Conservation (phyloP, 2,888 invertebrate species). For the Xestia ashworthii region DNA sequence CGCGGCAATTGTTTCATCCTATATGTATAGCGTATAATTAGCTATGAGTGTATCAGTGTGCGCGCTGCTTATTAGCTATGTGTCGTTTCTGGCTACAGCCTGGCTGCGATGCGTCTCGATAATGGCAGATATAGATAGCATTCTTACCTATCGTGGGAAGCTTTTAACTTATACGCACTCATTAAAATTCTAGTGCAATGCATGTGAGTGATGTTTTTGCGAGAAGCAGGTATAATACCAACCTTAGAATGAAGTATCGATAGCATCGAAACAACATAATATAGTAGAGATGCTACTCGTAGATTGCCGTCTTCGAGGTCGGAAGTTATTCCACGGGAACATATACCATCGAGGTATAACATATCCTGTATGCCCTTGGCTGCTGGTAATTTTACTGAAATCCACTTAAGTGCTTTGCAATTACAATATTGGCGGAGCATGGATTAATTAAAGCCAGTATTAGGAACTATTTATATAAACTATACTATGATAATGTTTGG, state of each 20-base stretch:
- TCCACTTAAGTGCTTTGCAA: neutral
- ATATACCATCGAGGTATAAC: neutral
- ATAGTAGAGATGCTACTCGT: neutral
- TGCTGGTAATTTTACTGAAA: neutral
- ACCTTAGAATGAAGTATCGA: slow-evolving; percentile 1
- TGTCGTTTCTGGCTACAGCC: neutral
- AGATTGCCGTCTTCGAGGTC: neutral
- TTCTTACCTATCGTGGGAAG: slow-evolving; percentile 56
- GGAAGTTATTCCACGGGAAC: neutral
- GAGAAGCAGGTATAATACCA: neutral
- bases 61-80: neutral
- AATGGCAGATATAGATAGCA: slow-evolving; percentile 67
- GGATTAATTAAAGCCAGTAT: neutral
- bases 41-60: neutral
- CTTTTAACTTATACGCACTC: slow-evolving; percentile 31
- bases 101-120: slow-evolving; percentile 27
- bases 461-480: neutral
- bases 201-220: slow-evolving; percentile 38
- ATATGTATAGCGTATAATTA: neutral
- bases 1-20: neutral
- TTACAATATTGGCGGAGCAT: neutral
- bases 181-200: slow-evolving; percentile 43
- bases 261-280: neutral
- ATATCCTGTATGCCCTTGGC: neutral
- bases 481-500: neutral